Evolutionary conservation across 2,797 vertebrate genomes (phyloP).

Genomic region (Gouania willdenowi): DNA sequence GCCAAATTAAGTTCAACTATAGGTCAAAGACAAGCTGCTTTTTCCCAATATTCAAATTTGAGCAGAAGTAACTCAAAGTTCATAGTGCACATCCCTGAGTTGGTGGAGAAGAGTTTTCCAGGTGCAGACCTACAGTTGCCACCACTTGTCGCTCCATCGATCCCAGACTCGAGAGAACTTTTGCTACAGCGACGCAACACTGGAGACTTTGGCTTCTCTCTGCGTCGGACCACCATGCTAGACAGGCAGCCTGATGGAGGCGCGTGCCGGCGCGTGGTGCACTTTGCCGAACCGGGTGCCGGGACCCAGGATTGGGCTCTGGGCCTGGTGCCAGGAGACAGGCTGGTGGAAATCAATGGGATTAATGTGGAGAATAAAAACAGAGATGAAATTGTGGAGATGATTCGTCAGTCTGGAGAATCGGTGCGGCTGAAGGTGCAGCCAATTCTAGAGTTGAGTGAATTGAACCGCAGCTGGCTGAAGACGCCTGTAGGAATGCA

Average conservation of each 20-base stretch:
- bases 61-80: constrained; percentile 3
- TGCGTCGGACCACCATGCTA: constrained; percentile 90
- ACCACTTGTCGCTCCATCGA: constrained; percentile 68
- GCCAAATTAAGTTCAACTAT: constrained; percentile 81
- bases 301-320: constrained; percentile 86
- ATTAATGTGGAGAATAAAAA: constrained; percentile 89
- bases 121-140: constrained; percentile 83
- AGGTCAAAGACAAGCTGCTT: constrained; percentile 78
- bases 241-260: constrained; percentile 85
- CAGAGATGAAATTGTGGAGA: constrained; percentile 97
- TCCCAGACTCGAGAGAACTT: constrained; percentile 81
- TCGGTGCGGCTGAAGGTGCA: constrained; percentile 90
- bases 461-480: constrained; percentile 92
- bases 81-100: constrained; percentile 73
- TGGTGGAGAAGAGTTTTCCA: constrained; percentile 82
- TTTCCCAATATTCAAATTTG: constrained; percentile 78
- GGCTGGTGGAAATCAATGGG: constrained; percentile 93
- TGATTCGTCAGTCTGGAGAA: constrained; percentile 96
- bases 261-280: constrained; percentile 83
- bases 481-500: constrained; percentile 67
- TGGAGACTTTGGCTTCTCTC: constrained; percentile 94
- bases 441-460: constrained; percentile 91
- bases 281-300: constrained; percentile 92
- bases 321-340: constrained; percentile 92
- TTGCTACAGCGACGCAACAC: constrained; percentile 90